Conservation (phyloP, 2,888 invertebrate genomes). For the Gastrophysa polygoni region DNA sequence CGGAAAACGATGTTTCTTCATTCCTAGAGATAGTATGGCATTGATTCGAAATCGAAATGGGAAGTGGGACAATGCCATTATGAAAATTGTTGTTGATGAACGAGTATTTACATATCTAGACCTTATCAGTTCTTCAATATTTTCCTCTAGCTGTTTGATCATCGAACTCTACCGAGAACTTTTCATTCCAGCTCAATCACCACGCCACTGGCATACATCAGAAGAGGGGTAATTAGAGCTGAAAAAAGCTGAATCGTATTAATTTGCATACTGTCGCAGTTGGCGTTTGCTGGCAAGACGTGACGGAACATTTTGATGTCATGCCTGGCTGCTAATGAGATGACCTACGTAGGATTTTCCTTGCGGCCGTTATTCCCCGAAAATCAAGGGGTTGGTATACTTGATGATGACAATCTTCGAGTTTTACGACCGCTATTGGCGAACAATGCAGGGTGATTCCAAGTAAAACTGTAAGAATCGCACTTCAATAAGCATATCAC, state of each 20-base stretch:
- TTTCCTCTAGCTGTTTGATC: too few species aligned
- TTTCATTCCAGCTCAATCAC: neutral
- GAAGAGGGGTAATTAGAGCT: conserved; percentile 41
- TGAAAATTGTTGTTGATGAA: too few species aligned
- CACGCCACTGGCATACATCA: conserved; percentile 3
- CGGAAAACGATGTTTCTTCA: too few species aligned
- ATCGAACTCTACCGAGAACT: too few species aligned
- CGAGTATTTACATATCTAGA: too few species aligned
- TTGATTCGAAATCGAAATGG: too few species aligned
- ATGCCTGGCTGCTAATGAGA: conserved; percentile 48
- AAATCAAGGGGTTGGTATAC: neutral
- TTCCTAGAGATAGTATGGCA: too few species aligned
- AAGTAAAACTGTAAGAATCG: too few species aligned
- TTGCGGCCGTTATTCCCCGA: too few species aligned
- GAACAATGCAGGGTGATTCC: neutral
- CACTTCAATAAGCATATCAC: too few species aligned
- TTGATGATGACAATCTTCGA: conserved; percentile 36
- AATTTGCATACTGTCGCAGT: conserved; percentile 46
- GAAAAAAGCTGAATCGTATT: conserved; percentile 39
- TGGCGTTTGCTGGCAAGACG: conserved; percentile 40
- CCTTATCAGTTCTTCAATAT: too few species aligned
- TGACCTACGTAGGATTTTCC: conserved; percentile 32
- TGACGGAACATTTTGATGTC: conserved; percentile 51
- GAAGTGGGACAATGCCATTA: too few species aligned
- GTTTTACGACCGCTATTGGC: conserved; percentile 29